Base-by-base conservation (phyloP, 2,113 vertebrate genomes). In the Lagenorhynchus albirostris region DNA sequence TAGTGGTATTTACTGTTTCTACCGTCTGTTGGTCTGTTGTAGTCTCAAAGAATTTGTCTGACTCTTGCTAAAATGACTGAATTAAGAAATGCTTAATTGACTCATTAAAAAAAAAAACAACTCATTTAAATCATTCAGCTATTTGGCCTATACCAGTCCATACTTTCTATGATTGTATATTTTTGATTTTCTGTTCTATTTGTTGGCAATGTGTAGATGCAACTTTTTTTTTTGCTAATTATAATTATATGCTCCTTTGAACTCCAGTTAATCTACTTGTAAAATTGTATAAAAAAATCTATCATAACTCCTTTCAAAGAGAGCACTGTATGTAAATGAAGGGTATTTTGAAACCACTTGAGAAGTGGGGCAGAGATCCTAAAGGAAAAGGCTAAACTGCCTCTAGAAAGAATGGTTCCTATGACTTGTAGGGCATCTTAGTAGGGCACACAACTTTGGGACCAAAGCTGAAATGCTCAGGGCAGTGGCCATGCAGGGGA, bases 21-120 rank as follows among this genome's bases (percentile, higher is more conserved):
- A 68, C 29, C 23, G 26, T 85, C 58, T 81, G 20, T 25, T 81
- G 17, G 58, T 81, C 41, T 81, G 29, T 21, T 85, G 17, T 44
- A 41, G 29, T 92, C 93, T 76, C 68, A 96, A 82, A 96, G 55
- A 87, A 44, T 81, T 96, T 88, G 29, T 76, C 74, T 94, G 77
- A 82, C 53, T 94, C 65, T 53, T 86, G 36, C 23, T 60, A 53
- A 60, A 84, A 10, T 44, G 74, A 77, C 53, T 68, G 53, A 83
- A 55, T 58, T 44, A 70, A 85, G 36, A 88, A 84, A 47, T 58
- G 20, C 41, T 83, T 92, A 87, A 87, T 4, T 36, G 36, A 71
- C 6, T 67, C 36, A 63, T 38, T 21, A 96, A 77, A 89, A 12
- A 38, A 38, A 86, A 44, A 80, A 67, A 70, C 55, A 38, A 55